These are phyloP conservation scores for Polypterus senegalus DNA, from an alignment of 2,113 vertebrate genomes.

Conservation along the genomic window DNA sequence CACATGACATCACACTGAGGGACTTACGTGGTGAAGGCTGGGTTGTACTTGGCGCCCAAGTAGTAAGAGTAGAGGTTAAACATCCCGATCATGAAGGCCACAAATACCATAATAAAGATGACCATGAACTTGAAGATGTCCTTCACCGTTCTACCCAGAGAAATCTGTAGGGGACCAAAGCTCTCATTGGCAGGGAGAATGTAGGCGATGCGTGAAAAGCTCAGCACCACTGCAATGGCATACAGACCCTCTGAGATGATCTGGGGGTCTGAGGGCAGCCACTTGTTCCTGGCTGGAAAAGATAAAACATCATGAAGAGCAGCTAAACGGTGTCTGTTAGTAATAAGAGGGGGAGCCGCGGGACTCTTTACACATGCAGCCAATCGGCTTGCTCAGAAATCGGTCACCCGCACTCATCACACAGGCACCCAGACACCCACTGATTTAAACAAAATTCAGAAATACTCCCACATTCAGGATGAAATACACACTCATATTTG, in stretches of 20 bases:
- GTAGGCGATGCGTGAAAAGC: conserved; percentile 94
- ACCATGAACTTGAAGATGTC: conserved; percentile 99
- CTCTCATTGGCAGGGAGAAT: conserved; percentile 97
- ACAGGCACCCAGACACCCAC: no score
- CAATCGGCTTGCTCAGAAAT: no score
- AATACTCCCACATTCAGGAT: no score
- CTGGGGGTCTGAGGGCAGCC: conserved; percentile 93
- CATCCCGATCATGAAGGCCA: conserved; percentile 98
- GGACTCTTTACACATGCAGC: no score
- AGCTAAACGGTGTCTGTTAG: no score
- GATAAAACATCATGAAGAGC: conserved; percentile 23
- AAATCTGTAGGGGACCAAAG: conserved; percentile 94
- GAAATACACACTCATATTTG: no score
- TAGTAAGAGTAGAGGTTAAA: conserved; percentile 98
- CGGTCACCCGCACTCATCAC: no score
- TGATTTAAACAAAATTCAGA: no score
- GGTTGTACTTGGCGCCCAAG: conserved; percentile 94
- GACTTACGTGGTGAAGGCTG: conserved; percentile 95
- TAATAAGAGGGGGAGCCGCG: no score
- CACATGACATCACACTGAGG: no score
- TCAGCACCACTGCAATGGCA: conserved; percentile 88
- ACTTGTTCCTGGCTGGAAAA: conserved; percentile 85
- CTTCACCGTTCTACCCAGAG: conserved; percentile 88
- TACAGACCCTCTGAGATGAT: conserved; percentile 96
- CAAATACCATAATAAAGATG: conserved; percentile 98